Conservation (phyloP, 2,113 vertebrate genomes). For the Urocitellus parryii region DNA sequence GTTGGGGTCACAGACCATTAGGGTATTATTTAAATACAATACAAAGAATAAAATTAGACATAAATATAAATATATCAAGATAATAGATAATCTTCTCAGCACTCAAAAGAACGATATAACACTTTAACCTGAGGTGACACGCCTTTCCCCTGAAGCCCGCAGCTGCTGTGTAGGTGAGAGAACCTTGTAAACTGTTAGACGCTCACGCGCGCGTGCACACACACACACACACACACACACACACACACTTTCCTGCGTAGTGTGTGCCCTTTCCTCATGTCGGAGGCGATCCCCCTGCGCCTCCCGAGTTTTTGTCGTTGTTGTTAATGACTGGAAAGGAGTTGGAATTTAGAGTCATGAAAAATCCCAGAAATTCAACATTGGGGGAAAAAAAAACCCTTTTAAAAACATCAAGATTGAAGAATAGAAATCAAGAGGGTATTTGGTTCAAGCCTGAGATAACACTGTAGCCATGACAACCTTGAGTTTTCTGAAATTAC, state of each 20-base stretch:
- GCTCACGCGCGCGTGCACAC: background rate
- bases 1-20: background rate
- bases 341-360: background rate
- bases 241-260: background rate
- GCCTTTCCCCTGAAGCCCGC: rapidly evolving
- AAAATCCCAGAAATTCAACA: background rate
- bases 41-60: slow-evolving; percentile 48
- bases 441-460: background rate
- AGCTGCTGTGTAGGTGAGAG: rapidly evolving
- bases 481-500: background rate
- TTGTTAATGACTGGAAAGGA: background rate
- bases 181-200: background rate
- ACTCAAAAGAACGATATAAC: background rate
- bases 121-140: background rate
- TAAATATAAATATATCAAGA: slow-evolving; percentile 47
- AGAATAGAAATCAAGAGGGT: background rate
- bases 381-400: background rate
- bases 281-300: no score
- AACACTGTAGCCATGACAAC: rapidly evolving
- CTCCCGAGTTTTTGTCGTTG: background rate
- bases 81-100: background rate
- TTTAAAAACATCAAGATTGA: background rate
- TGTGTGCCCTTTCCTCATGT: background rate
- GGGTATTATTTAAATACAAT: slow-evolving; percentile 55
- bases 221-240: no score